A percentile compares a stretch with the other conserved stretches of the same genome.
These are phyloP conservation scores for Drosophila nigritarsus DNA, from an alignment of 2,888 invertebrate species.

Conservation along the genomic window DNA sequence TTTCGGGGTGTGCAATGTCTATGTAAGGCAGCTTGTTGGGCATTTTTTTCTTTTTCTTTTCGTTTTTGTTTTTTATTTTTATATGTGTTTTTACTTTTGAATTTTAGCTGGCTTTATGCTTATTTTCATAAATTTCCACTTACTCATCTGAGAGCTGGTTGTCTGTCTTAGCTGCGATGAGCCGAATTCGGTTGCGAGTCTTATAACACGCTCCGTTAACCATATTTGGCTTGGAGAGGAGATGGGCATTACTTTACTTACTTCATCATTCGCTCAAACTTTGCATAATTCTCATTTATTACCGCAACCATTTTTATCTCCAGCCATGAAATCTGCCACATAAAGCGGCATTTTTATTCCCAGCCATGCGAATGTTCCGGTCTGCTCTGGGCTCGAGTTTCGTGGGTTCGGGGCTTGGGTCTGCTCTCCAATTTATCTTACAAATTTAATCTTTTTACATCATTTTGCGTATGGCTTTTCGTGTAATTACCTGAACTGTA, in stretches of 20 bases:
- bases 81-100: slow-evolving; percentile 61
- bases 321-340: slow-evolving; percentile 60
- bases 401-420: slow-evolving; percentile 11
- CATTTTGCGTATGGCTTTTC: slow-evolving; percentile 75
- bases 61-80: slow-evolving; percentile 43
- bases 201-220: slow-evolving; percentile 80
- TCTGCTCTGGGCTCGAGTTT: slow-evolving; percentile 25
- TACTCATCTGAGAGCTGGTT: slow-evolving; percentile 59
- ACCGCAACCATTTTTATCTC: slow-evolving; percentile 72
- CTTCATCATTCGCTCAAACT: slow-evolving; percentile 78
- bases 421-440: slow-evolving; percentile 74
- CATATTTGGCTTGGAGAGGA: slow-evolving; percentile 67
- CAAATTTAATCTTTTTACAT: slow-evolving; percentile 80
- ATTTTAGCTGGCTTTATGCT: slow-evolving; percentile 57
- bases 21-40: slow-evolving; percentile 52
- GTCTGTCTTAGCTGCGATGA: slow-evolving; percentile 12
- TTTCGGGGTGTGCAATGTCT: slow-evolving; percentile 46
- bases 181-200: slow-evolving; percentile 39
- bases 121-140: slow-evolving; percentile 78
- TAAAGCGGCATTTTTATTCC: slow-evolving; percentile 68
- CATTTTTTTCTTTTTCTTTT: slow-evolving; percentile 37
- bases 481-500: slow-evolving; percentile 68
- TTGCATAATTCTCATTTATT: slow-evolving; percentile 80
- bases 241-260: slow-evolving; percentile 52
- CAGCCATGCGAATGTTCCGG: slow-evolving; percentile 62